phyloP scores from a whole-genome alignment of 2,113 vertebrate species.

The Ptilonorhynchus violaceus region DNA sequence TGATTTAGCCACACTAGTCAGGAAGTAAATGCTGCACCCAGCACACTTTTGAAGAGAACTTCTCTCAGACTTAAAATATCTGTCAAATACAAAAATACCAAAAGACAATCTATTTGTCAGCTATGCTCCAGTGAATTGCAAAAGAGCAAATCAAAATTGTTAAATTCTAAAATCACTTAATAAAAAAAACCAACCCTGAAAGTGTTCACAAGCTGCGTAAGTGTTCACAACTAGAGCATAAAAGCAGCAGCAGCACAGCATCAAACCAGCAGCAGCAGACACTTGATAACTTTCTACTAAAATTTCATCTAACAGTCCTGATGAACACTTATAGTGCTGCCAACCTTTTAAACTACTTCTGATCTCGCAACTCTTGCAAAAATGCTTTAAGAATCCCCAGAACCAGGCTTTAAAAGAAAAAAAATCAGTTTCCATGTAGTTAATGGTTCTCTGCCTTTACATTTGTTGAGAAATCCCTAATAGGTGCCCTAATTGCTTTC shows the following conservation, averaged over 20 bases:
- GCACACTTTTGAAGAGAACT: neutral
- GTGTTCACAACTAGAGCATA: neutral
- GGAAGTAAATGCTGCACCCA: neutral
- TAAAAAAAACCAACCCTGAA: neutral
- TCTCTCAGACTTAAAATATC: neutral
- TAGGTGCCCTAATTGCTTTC: neutral
- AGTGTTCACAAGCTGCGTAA: neutral
- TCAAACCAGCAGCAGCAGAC: neutral
- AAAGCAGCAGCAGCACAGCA: neutral
- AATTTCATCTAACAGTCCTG: neutral
- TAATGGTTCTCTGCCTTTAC: neutral
- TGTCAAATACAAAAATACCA: neutral
- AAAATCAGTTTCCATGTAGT: neutral
- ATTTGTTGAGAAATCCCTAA: neutral
- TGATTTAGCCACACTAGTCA: neutral
- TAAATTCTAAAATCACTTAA: neutral
- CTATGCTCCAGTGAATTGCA: neutral
- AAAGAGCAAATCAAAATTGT: neutral
- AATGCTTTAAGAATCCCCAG: neutral
- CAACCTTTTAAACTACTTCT: neutral
- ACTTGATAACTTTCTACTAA: neutral
- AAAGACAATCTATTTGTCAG: neutral
- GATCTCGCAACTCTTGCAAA: neutral
- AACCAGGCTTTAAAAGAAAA: neutral
- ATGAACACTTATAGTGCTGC: neutral